Evolutionary conservation across 2,888 invertebrate species (phyloP).

Genomic region (Apamea epomidion): DNA sequence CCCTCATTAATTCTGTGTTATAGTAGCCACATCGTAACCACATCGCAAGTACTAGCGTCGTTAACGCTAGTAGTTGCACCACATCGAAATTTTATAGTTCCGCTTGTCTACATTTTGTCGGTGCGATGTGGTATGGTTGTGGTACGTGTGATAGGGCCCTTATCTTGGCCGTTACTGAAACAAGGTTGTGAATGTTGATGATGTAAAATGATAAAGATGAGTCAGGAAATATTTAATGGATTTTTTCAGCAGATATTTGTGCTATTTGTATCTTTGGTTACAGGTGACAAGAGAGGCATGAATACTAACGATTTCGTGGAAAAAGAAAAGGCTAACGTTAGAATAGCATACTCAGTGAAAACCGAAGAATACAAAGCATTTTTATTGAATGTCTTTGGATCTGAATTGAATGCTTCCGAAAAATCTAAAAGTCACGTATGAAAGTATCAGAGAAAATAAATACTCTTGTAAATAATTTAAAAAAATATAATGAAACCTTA

Average conservation of each 20-base stretch:
- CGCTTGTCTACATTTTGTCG: too few species aligned
- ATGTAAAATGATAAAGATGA: not conserved
- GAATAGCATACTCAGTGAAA: constrained; percentile 77
- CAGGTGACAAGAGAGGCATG: constrained; percentile 79
- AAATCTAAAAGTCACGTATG: constrained; percentile 12
- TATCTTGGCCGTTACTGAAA: not conserved
- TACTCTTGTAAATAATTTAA: not conserved
- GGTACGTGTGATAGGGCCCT: too few species aligned
- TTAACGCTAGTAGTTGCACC: too few species aligned
- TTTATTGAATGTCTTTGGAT: constrained; percentile 75
- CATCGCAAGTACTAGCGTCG: too few species aligned
- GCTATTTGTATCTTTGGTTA: not conserved
- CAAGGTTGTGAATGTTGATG: not conserved
- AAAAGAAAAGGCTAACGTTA: constrained; percentile 78
- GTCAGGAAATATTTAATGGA: too few species aligned
- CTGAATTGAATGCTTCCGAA: constrained; percentile 33
- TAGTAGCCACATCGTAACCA: too few species aligned
- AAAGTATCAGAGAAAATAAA: constrained; percentile 5
- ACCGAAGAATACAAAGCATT: constrained; percentile 77
- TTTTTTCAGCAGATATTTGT: too few species aligned
- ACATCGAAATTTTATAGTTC: too few species aligned
- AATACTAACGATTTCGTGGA: constrained; percentile 76
- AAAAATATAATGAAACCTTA: not conserved
- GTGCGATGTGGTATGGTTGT: too few species aligned
- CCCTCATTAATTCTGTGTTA: too few species aligned